Conservation (phyloP, 2,113 vertebrate genomes). For the Thymallus thymallus region DNA sequence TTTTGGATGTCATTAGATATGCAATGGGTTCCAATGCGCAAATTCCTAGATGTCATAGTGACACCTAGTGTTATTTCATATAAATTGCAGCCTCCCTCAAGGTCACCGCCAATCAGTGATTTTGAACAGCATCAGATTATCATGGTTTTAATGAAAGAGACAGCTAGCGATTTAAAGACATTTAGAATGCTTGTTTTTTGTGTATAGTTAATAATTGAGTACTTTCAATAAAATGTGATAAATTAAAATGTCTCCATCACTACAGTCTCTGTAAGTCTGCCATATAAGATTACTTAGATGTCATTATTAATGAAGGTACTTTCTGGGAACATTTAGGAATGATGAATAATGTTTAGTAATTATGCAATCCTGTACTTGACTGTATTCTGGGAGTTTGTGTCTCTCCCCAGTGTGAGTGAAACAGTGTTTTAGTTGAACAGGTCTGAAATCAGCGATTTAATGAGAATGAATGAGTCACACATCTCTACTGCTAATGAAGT, state of each 20-base stretch:
- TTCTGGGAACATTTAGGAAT: background rate
- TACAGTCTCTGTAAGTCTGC: background rate
- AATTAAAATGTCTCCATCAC: background rate
- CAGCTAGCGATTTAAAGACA: background rate
- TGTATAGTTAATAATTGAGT: no score
- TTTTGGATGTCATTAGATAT: slow-evolving; percentile 13
- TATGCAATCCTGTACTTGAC: slow-evolving; percentile 71
- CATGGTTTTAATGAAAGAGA: background rate
- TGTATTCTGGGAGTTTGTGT: slow-evolving; percentile 11
- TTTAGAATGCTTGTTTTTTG: no score
- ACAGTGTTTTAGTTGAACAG: slow-evolving; percentile 64
- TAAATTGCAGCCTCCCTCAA: slow-evolving; percentile 22
- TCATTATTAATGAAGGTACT: background rate
- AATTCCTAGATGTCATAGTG: slow-evolving; percentile 49
- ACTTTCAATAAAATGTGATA: background rate
- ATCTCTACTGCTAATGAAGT: slow-evolving; percentile 14
- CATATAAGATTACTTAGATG: background rate
- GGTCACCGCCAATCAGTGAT: slow-evolving; percentile 10
- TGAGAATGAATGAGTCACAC: slow-evolving; percentile 54
- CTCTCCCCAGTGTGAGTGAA: slow-evolving; percentile 41
- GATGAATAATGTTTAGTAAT: background rate
- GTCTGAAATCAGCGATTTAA: slow-evolving; percentile 60
- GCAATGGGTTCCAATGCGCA: slow-evolving; percentile 1
- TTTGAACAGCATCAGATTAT: slow-evolving; percentile 22
- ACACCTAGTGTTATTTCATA: slow-evolving; percentile 52